A percentile compares a stretch with the other conserved stretches of the same genome.
These are phyloP conservation scores for Pecten maximus DNA, from an alignment of 2,888 invertebrate species.

Conservation along the genomic window DNA sequence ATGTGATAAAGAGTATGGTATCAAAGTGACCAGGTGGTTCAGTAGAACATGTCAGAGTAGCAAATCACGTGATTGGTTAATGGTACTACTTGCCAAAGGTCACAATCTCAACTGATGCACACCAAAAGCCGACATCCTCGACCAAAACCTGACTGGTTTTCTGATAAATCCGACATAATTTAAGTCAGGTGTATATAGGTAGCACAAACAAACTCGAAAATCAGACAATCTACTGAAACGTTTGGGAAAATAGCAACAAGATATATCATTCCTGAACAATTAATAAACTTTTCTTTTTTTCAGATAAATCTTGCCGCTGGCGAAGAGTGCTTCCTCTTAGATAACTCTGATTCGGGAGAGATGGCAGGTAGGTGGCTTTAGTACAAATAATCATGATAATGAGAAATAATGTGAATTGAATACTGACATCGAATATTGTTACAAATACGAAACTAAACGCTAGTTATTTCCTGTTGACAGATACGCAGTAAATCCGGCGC, in stretches of 20 bases:
- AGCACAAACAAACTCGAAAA: no score
- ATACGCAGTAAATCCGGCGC: constrained; percentile 64
- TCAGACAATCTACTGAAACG: no score
- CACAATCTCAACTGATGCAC: no score
- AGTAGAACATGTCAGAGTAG: neutral
- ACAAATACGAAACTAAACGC: neutral
- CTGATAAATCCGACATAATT: no score
- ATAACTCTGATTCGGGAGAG: constrained; percentile 76
- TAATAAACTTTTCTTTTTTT: constrained; percentile 49
- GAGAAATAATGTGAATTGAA: neutral
- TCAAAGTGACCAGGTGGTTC: neutral
- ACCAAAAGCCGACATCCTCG: no score
- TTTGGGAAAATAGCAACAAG: no score
- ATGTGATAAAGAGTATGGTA: no score
- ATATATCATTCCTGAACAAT: no score
- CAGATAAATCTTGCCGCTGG: constrained; percentile 74
- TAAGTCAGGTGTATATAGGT: no score
- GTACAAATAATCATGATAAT: neutral
- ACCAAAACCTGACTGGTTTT: no score
- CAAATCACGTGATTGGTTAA: neutral
- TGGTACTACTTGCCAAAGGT: neutral
- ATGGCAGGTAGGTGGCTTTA: constrained; percentile 75
- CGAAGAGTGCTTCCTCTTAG: constrained; percentile 73
- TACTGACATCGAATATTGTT: neutral
- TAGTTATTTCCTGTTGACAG: constrained; percentile 45